Percentiles rank a stretch among this genome's conserved stretches.
phyloP scores from a whole-genome alignment of 1,140 invertebrate species.

The Ceratina calcarata region DNA sequence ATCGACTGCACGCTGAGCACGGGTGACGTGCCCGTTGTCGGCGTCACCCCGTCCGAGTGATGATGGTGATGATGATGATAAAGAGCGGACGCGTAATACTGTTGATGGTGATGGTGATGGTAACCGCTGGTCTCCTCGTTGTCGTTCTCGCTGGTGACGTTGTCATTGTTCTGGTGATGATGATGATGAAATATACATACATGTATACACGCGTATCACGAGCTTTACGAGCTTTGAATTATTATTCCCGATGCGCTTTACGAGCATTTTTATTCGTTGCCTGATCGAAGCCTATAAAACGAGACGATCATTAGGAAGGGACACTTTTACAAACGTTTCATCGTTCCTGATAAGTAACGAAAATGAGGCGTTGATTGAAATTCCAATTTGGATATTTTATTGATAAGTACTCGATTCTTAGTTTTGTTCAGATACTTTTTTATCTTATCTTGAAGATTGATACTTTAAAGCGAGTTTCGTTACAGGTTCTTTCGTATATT shows the following conservation, averaged over 20 bases:
- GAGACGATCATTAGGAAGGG: neutral
- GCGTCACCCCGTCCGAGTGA: constrained; percentile 58
- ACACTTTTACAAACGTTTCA: too few relatives aligned
- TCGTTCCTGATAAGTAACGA: too few relatives aligned
- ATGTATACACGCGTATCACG: too few relatives aligned
- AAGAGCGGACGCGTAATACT: constrained; percentile 78
- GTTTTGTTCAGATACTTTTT: too few relatives aligned
- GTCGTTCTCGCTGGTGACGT: constrained; percentile 54
- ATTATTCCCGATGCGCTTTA: neutral
- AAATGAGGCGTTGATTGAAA: too few relatives aligned
- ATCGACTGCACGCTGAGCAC: constrained; percentile 67
- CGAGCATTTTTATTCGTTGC: neutral
- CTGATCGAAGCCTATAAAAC: too few relatives aligned
- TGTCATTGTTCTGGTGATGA: constrained; percentile 50
- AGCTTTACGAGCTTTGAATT: neutral
- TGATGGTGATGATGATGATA: constrained; percentile 78
- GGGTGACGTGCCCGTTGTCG: constrained; percentile 49
- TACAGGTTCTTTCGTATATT: too few relatives aligned
- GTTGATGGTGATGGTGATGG: constrained; percentile 74
- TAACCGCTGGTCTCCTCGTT: constrained; percentile 64
- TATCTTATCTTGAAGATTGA: too few relatives aligned
- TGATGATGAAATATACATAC: too few relatives aligned
- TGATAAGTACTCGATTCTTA: too few relatives aligned
- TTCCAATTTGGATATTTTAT: too few relatives aligned
- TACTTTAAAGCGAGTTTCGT: too few relatives aligned